Percentiles rank a stretch among this genome's conserved stretches.
Evolutionary conservation across 2,797 vertebrate genomes (phyloP).

Genomic region (Cetoscarus ocellatus): DNA sequence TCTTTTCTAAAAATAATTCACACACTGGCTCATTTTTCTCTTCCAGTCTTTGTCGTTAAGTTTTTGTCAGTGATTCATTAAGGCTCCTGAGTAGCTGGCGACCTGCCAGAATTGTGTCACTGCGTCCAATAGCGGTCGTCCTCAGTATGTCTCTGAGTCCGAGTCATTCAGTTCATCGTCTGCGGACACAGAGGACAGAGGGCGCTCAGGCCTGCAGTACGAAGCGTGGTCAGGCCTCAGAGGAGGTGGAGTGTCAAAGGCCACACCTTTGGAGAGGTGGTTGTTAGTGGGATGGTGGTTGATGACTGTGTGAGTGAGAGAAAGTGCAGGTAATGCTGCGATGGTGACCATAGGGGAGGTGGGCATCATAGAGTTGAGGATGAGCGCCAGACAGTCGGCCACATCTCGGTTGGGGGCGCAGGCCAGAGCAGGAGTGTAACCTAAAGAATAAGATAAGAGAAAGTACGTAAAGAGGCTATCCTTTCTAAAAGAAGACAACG

Average conservation of each 20-base stretch:
- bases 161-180: conserved; percentile 97
- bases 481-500: background rate
- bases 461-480: background rate
- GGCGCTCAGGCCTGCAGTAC: conserved; percentile 90
- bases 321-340: conserved; percentile 86
- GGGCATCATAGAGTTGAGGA: conserved; percentile 98
- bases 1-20: conserved; percentile 49
- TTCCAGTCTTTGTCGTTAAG: conserved; percentile 9
- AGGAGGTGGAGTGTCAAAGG: conserved; percentile 90
- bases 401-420: conserved; percentile 96
- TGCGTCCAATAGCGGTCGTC: conserved; percentile 30
- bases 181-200: conserved; percentile 85
- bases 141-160: conserved; percentile 96
- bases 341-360: conserved; percentile 89
- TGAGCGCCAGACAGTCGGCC: conserved; percentile 96
- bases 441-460: conserved; percentile 19
- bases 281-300: conserved; percentile 85
- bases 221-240: conserved; percentile 90
- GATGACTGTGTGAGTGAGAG: conserved; percentile 87
- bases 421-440: conserved; percentile 85
- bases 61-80: conserved; percentile 51
- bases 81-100: conserved; percentile 81
- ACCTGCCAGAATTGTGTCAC: conserved; percentile 42
- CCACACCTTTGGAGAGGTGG: conserved; percentile 92
- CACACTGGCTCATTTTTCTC: conserved; percentile 23